A percentile compares a stretch with the other conserved stretches of the same genome.
Conservation (phyloP, 1,140 invertebrate genomes). For the Papilio polyxenes region DNA sequence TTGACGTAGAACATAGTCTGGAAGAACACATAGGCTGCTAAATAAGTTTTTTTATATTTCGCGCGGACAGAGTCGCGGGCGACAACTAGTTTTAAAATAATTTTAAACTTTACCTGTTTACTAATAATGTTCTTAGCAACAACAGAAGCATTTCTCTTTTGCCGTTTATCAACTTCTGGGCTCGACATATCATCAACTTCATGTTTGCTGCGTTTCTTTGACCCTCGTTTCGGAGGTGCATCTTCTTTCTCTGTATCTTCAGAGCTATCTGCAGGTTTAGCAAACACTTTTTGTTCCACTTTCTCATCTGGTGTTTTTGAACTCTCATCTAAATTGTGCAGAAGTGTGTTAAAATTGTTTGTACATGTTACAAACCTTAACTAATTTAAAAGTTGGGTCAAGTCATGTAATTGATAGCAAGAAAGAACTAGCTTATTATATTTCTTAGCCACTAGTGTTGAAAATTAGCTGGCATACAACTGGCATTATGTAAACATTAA, state of each 20-base stretch:
- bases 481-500: no score
- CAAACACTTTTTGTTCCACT: conserved; percentile 27
- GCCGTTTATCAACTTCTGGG: conserved; percentile 69
- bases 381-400: no score
- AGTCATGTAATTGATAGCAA: no score
- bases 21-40: no score
- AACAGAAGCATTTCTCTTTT: conserved; percentile 70
- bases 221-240: conserved; percentile 40
- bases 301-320: conserved; percentile 44
- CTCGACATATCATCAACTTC: conserved; percentile 70
- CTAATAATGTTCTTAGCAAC: conserved; percentile 70
- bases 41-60: no score
- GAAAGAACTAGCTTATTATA: no score
- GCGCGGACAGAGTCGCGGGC: no score
- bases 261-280: conserved; percentile 43
- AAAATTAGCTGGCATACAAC: no score
- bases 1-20: no score
- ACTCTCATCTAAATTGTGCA: conserved; percentile 48
- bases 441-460: no score
- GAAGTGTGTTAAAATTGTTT: no score
- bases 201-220: conserved; percentile 71
- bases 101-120: conserved; percentile 60
- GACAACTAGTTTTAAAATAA: neutral
- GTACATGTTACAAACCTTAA: no score
- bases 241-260: conserved; percentile 38